Base-by-base conservation (phyloP, 1,140 invertebrate species). In the Brachionus angularis region DNA sequence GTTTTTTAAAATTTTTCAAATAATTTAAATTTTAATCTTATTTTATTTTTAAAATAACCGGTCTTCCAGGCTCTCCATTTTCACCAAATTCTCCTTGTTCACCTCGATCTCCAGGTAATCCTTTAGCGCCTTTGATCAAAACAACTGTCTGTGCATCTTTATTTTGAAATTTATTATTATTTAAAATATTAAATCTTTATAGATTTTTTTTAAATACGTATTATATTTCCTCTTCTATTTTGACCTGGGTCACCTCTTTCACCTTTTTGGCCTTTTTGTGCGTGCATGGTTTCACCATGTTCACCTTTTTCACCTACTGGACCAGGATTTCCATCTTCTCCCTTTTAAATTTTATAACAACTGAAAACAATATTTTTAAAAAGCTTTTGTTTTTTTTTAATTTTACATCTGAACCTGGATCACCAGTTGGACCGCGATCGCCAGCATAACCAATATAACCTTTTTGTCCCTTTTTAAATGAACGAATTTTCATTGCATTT, bases 281-380 rank as follows among this genome's bases (percentile, higher is more conserved):
- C 67, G 29, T 36, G 16, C 18, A 21, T 46, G 3, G 42, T 42
- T 27, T 50, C 46, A 18, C 67, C 67, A 52, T 71, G 49, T 49
- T 71, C 67, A 10, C 67, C 67, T 44, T 53, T 71, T 39, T 50
- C 67, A 27, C 67, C 67, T 52, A 18, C 31, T 16, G 7, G 47
- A 29, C 67, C 67, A 5, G 21, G 33, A n/a, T 25, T 4, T 42
- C 67, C 67, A 44, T 34, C 47, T 8, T 5, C 16, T 21, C 62
- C 62, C 62, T 67, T n/a, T n/a, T n/a, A n/a, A n/a, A n/a, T n/a
- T n/a, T n/a, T n/a, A n/a, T n/a, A n/a, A n/a, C n/a, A n/a, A n/a
- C n/a, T n/a, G 29, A 29, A 47, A 31, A 47, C 8, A 25, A 67
- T 21, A 23, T n/a, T 10, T 31, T 5, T 12, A 33, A 31, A 2